Base-by-base conservation (phyloP, 2,888 invertebrate species). In the Pycnomerus fuliginosus region DNA sequence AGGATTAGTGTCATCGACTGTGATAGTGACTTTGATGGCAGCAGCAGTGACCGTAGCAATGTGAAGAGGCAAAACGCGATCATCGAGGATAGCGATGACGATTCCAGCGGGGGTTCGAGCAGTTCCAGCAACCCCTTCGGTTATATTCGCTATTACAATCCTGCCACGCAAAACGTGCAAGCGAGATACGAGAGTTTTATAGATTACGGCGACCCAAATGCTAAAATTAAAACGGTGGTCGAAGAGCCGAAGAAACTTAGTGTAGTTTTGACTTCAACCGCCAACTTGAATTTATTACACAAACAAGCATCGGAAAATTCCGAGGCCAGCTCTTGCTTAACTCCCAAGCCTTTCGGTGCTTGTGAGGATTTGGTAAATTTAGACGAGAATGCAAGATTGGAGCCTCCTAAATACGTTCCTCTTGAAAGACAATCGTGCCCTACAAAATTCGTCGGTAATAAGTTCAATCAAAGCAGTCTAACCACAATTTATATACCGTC, bases 311-410 rank as follows among this genome's bases (percentile, higher is more conserved):
- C 80, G 1, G 69, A 82, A 69, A 77, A 77, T 68, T 84, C 84
- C 48, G 80, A 82, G 66, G 76, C 78, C 11, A 80, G 80, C 56
- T 75, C 77, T 59, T 79, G 80, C 29, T 79, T 79, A 55, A 79
- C 79, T 56, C 77, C 78, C 3, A 77, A 74, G 35, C 72, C 73
- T 11, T 80, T 80, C 53, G 76, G 79, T 70, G 83, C 83, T 5
- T 85, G 82, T 63, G 85, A 85, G 67, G 80, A 86, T 74, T 71
- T 86, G 50, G 76, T 79, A 7, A 80, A 82, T 67, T 76, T 85
- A 61, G 79, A 81, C 62, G 81, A 80, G 59, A 78, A 79, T 65
- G 75, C 75, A 5, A 76, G 75, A 64, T 24, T 59, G 42, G 59
- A 54, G 3, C 57, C 61, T 3, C 58, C 63, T n/a, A 60, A 50